Conservation (phyloP, 2,797 vertebrate genomes). For the Acomys russatus region DNA sequence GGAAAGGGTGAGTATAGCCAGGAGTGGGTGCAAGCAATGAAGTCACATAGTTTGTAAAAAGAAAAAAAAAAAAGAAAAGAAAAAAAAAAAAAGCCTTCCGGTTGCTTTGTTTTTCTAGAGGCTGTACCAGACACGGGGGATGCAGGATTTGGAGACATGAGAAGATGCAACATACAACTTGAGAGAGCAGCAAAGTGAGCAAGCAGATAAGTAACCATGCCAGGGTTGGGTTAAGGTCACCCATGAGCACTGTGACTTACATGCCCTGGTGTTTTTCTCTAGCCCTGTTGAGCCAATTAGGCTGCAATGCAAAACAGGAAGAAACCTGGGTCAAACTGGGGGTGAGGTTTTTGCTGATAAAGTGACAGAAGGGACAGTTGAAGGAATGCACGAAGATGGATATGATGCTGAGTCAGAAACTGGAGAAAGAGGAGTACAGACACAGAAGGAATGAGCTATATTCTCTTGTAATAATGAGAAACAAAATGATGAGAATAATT, state of each 20-base stretch:
- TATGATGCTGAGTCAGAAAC: too few species aligned
- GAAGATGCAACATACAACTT: background rate
- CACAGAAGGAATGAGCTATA: background rate
- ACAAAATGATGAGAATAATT: background rate
- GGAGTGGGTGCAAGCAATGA: background rate
- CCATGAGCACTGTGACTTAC: too few species aligned
- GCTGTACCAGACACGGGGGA: background rate
- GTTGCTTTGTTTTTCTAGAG: background rate
- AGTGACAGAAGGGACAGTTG: background rate
- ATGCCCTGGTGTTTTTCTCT: background rate
- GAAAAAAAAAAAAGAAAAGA: too few species aligned
- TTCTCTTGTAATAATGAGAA: background rate
- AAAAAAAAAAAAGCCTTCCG: background rate
- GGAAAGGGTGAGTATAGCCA: background rate
- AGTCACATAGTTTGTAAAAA: background rate
- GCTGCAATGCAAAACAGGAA: background rate
- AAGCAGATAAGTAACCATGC: background rate
- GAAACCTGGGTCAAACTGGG: background rate
- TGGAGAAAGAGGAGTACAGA: background rate
- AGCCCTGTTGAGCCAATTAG: too few species aligned
- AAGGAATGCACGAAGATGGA: background rate
- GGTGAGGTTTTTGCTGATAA: background rate
- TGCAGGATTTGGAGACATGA: background rate
- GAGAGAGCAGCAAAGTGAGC: background rate
- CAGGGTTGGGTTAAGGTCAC: too few species aligned